phyloP scores from a whole-genome alignment of 2,797 vertebrate genomes.

The Masticophis lateralis region DNA sequence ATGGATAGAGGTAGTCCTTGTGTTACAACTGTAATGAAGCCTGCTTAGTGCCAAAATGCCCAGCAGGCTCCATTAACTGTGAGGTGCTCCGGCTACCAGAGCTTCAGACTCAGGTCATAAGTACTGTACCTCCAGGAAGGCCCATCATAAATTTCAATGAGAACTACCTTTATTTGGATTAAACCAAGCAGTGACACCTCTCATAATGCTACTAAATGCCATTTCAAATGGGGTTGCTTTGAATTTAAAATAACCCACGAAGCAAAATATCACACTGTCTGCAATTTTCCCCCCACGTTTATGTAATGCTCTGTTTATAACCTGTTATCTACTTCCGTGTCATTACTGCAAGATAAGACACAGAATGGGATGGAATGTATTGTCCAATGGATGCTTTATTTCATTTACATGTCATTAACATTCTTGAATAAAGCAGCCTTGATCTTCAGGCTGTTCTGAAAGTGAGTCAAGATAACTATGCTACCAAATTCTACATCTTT shows the following conservation, averaged over 20 bases:
- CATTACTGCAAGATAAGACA: not conserved
- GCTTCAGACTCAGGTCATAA: not conserved
- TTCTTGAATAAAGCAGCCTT: not conserved
- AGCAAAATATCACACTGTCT: not conserved
- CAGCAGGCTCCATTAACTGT: not conserved
- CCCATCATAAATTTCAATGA: not conserved
- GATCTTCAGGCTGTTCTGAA: not conserved
- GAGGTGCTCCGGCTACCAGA: not conserved
- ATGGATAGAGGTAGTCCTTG: not conserved
- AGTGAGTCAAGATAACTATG: not conserved
- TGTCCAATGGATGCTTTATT: not conserved
- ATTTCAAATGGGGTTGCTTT: not conserved
- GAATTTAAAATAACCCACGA: not conserved
- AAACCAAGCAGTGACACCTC: not conserved
- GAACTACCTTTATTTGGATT: not conserved
- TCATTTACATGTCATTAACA: not conserved
- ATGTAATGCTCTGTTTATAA: not conserved
- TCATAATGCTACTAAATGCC: not conserved
- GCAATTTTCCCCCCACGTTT: not conserved
- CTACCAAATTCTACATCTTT: not conserved
- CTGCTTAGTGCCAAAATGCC: not conserved
- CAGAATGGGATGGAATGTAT: conserved; percentile 1
- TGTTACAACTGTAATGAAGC: not conserved
- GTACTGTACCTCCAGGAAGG: not conserved
- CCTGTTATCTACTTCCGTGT: not conserved